phyloP scores from a whole-genome alignment of 2,113 vertebrate species.

The Loxodonta africana region DNA sequence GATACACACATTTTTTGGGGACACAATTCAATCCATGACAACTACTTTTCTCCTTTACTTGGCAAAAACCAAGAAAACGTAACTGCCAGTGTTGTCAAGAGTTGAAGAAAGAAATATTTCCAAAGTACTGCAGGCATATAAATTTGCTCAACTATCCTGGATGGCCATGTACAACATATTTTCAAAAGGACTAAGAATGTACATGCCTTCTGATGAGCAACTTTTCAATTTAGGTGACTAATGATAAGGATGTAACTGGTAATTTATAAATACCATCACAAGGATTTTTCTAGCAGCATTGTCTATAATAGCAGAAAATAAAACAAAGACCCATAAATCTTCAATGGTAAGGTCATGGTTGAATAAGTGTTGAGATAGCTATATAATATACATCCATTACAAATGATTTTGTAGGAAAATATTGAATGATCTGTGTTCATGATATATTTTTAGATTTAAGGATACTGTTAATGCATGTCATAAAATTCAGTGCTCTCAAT shows the following conservation, averaged over 20 bases:
- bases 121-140: neutral
- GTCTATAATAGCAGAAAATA: neutral
- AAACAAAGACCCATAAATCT: neutral
- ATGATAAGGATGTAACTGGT: neutral
- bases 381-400: neutral
- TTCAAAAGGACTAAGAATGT: neutral
- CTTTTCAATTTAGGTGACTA: neutral
- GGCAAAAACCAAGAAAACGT: neutral
- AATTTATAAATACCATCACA: neutral
- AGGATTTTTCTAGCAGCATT: neutral
- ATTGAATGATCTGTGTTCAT: neutral
- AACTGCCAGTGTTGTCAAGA: neutral
- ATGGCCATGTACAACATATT: neutral
- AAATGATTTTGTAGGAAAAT: neutral
- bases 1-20: too few species aligned
- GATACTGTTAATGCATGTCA: neutral
- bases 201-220: neutral
- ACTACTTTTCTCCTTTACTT: neutral
- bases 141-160: neutral
- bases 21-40: too few species aligned
- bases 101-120: neutral
- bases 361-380: neutral
- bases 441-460: conserved; percentile 23
- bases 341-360: neutral
- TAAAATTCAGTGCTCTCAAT: neutral